Evolutionary conservation across 1,140 invertebrate species (phyloP), one percentile per base, ranked within the genome.

Genomic region (Papilio helenus): DNA sequence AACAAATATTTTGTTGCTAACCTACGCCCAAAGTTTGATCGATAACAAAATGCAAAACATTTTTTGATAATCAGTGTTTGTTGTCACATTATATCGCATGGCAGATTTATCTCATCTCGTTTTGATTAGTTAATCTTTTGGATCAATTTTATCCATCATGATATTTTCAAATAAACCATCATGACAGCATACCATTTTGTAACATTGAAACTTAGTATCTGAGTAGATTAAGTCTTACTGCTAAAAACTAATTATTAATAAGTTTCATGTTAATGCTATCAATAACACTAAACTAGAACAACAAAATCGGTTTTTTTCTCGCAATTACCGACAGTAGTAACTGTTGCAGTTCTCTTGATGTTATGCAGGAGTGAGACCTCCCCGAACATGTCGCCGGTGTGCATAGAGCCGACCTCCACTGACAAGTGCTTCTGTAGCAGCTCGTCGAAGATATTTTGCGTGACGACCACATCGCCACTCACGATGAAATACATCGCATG

Each of bases 321-420:
- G 51, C 18, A 20, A 82, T 91, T 89, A 96, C 96, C 95, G 81
- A 90, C 90, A 34, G 95, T 95, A 16, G 94, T 93, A 68, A 95
- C 94, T 3, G 96, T 96, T 3, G 95, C 95, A 26, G 95, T 95
- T 83, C 96, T 94, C 16, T 93, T 92, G 72, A 96, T 94, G 16
- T 94, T 93, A 80, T 96, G 96, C 26, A 97, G 85, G 26, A 97
- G 85, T n/a, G 96, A 95, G 20, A 96, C 94, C 85, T 96, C 96
- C 0, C 96, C 96, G 83, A 97, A 96, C 91, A 96, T 95, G 72
- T 96, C 95, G 0, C 96, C 96, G 1, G 92, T 23, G 42, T 89
- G 87, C 89, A 94, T 91, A n/a, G 82, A 85, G 1, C 91, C 93
- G 2, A 94, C 79, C 2, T 94, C 91, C 14, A 93, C 85, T 2